Evolutionary conservation across 2,797 vertebrate genomes (phyloP), one percentile per base, ranked within the genome.

Genomic region (Muscicapa striata): DNA sequence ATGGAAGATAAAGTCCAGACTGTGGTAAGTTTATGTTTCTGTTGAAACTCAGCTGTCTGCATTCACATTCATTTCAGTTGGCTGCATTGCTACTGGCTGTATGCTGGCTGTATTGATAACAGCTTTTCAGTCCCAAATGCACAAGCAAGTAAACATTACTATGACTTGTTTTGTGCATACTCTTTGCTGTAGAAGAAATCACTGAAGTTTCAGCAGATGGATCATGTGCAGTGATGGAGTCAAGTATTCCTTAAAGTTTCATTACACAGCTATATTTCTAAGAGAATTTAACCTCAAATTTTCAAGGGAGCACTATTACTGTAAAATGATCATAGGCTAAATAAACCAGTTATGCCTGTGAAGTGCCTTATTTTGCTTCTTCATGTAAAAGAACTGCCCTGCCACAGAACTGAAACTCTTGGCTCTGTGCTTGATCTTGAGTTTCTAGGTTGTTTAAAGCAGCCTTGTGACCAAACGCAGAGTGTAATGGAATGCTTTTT

Each of bases 1-100:
- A 99, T 99, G 97, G 99, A 99, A 94, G 99, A 99, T 96, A 99
- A 99, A 98, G 99, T 99, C 97, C 97, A 99, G 96, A 98, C 98
- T 96, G 98, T 99, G 96, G 99, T 99, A 98, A 99, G 99, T 98
- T 97, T 80, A 13, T 1, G 1, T 96, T 97, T 93, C 69, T 77
- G 32, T 77, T 91, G 74, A 76, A 93, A 81, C 29, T 90, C 46
- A 54, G 32, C 64, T 89, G n/a, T 76, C 34, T 66, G 12, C 43
- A 15, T 63, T 91, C 27, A 43, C 30, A 9, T 83, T 87, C 63
- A 59, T 72, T 87, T 23, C 46, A 48, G 46, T 48, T 48, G 46
- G 46, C 46, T 48, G 46, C 23, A 48, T 23, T 46, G 45, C 22
- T 48, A 7, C 46, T 48, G 46, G 22, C 45, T 45, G 43, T 45